Evolutionary conservation across 1,140 invertebrate genomes (phyloP), one percentile per base, ranked within the genome.

Genomic region (Dendrolimus kikuchii): DNA sequence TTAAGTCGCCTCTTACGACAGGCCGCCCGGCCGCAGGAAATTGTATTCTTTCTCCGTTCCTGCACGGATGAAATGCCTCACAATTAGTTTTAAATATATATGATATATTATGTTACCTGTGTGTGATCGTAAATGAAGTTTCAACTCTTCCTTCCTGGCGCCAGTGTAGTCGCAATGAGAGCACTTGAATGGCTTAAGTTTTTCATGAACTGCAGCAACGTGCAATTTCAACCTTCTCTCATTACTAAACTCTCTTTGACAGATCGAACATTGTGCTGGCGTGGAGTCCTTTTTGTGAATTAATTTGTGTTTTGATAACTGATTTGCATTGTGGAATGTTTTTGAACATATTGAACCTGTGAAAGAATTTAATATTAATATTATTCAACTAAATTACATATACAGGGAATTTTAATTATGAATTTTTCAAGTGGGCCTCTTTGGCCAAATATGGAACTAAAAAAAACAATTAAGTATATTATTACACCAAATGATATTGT

Each of bases 321-420:
- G 94, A 74, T 93, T 94, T 6, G 88, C 87, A 72, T 92, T 95
- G 75, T 94, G 94, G 75, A 95, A 95, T 4, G 89, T 88, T 75
- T 94, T 94, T n/a, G 89, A 88, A 74, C 94, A 95, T 51, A 75
- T 61, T 39, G 66, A 50, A 71, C 82, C 82, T 86, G 68, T 5
- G 66, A 67, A 50, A 42, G 5, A 38, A 6, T 40, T 10, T 9
- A 10, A 10, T 10, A 5, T 10, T 8, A 23, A 23, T 23, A 23
- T 23, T 23, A 23, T 23, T 23, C 23, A 23, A 23, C 3, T 23
- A 23, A 23, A 2, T 23, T 3, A 23, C 23, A 23, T 23, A 23
- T 23, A 23, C 23, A 23, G 23, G 23, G 23, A 23, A n/a, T n/a
- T n/a, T n/a, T n/a, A n/a, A n/a, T n/a, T n/a, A n/a, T 23, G 23